These are phyloP conservation scores for Sterrhoptilus dennistouni DNA, from an alignment of 2,113 vertebrate genomes.

Conservation along the genomic window DNA sequence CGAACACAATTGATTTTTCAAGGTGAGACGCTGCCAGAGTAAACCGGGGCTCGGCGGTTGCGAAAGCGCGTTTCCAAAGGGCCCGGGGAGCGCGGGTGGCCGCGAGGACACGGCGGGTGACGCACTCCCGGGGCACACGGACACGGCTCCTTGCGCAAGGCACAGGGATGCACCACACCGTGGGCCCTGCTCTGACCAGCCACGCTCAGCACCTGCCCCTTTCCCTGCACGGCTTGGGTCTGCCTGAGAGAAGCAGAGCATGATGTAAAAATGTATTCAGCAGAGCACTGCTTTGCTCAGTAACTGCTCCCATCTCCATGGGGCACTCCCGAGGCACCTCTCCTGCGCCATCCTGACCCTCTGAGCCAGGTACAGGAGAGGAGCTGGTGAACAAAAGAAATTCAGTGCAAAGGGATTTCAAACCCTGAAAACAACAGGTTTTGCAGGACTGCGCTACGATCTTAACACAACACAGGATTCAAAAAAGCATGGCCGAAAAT, in stretches of 20 bases:
- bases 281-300: background rate
- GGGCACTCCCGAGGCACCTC: background rate
- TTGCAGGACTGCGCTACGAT: rapidly evolving
- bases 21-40: constrained; percentile 39
- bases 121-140: background rate
- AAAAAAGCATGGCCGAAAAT: background rate
- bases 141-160: background rate
- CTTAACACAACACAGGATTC: background rate
- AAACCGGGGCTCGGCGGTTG: background rate
- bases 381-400: background rate
- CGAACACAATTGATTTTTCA: constrained; percentile 25
- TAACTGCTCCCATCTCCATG: rapidly evolving
- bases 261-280: rapidly evolving
- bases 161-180: rapidly evolving
- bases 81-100: background rate
- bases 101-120: background rate
- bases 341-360: rapidly evolving
- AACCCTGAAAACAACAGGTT: background rate
- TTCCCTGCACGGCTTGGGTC: background rate
- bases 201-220: rapidly evolving
- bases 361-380: background rate
- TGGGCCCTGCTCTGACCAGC: rapidly evolving
- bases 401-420: background rate
- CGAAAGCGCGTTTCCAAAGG: background rate
- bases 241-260: background rate